Evolutionary conservation across 2,888 invertebrate genomes (phyloP).

Genomic region (Biston stratarius): DNA sequence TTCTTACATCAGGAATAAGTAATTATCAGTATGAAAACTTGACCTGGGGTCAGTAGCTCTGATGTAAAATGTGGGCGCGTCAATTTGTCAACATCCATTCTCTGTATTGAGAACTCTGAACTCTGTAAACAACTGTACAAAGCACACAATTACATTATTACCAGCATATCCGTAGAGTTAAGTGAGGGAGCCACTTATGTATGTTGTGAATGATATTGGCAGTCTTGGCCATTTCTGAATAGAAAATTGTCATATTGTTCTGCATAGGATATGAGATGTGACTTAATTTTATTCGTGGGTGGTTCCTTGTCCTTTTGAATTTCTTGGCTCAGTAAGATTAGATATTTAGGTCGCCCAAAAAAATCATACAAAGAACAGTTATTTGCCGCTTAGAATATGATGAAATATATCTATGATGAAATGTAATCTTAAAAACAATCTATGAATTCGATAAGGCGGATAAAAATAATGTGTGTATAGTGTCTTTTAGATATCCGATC

Average conservation of each 20-base stretch:
- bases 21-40: conserved; percentile 68
- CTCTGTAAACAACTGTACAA: conserved; percentile 15
- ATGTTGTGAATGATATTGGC: background rate
- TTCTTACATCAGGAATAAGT: conserved; percentile 61
- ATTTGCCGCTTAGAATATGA: too few relatives aligned
- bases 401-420: too few relatives aligned
- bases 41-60: conserved; percentile 67
- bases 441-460: too few relatives aligned
- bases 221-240: background rate
- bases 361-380: too few relatives aligned
- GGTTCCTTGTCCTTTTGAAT: too few relatives aligned
- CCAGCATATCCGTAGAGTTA: background rate
- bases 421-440: too few relatives aligned
- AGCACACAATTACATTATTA: background rate
- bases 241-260: background rate
- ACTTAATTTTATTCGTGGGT: too few relatives aligned
- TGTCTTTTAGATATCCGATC: too few relatives aligned
- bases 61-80: conserved; percentile 73
- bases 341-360: too few relatives aligned
- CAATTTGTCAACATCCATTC: conserved; percentile 45
- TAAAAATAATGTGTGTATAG: too few relatives aligned
- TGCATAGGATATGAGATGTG: too few relatives aligned
- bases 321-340: too few relatives aligned
- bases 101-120: conserved; percentile 2
- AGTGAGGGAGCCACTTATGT: background rate